A percentile compares a stretch with the other conserved stretches of the same genome.
These are phyloP conservation scores for Neolamprologus cancellatus DNA, from an alignment of 2,113 vertebrate species.

Conservation along the genomic window DNA sequence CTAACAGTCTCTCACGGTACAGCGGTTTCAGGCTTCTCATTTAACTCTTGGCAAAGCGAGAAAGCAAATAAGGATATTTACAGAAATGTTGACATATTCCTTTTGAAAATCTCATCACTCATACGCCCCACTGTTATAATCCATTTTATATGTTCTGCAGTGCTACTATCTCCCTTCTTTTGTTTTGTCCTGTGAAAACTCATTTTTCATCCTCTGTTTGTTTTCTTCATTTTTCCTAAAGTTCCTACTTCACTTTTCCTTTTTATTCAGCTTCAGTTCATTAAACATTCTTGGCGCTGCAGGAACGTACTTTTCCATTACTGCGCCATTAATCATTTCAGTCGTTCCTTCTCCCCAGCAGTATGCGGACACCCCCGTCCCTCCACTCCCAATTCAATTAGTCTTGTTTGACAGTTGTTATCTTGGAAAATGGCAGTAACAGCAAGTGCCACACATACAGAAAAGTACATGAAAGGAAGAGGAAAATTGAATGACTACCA, in stretches of 20 bases:
- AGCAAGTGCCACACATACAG: slow-evolving; percentile 33
- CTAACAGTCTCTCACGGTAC: not conserved
- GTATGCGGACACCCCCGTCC: not conserved
- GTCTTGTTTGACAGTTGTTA: slow-evolving; percentile 63
- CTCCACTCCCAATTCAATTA: slow-evolving; percentile 48
- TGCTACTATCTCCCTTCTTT: not conserved
- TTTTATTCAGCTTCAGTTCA: slow-evolving; percentile 44
- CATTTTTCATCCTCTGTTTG: slow-evolving; percentile 28
- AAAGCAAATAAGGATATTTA: not conserved
- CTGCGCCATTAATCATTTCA: slow-evolving; percentile 47
- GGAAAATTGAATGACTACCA: slow-evolving; percentile 42
- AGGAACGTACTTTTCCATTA: slow-evolving; percentile 47
- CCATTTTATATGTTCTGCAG: not conserved
- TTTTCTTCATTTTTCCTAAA: not conserved
- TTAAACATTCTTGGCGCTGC: slow-evolving; percentile 31
- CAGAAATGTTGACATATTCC: not conserved
- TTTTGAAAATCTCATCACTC: not conserved
- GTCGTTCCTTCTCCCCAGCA: not conserved
- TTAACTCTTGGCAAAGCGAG: not conserved
- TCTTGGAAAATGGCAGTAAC: slow-evolving; percentile 61
- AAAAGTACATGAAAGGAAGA: slow-evolving; percentile 19
- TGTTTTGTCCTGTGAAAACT: not conserved
- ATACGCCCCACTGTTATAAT: not conserved
- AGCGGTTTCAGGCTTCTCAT: not conserved
- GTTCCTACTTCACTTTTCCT: slow-evolving; percentile 21